Percentiles rank a stretch among this genome's conserved stretches.
phyloP scores from a whole-genome alignment of 2,888 invertebrate species.

The Pyrochroa serraticornis region DNA sequence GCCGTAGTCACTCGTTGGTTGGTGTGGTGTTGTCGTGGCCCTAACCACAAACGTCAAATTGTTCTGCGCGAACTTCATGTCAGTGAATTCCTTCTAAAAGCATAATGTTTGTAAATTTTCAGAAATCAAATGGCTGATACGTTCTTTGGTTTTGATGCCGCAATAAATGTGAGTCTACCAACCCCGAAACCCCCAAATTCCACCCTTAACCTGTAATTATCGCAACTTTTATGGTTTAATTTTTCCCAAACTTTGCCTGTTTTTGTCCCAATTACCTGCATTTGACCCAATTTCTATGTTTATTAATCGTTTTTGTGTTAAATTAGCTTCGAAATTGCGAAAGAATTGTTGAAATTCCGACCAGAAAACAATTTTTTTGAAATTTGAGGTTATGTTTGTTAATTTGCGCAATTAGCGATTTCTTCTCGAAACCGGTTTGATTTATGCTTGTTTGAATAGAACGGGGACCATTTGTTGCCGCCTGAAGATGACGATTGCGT shows the following conservation, averaged over 20 bases:
- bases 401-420: not conserved
- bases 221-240: not conserved
- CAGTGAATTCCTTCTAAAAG: slow-evolving; percentile 32
- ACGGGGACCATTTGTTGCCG: slow-evolving; percentile 48
- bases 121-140: slow-evolving; percentile 78
- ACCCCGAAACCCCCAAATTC: not conserved
- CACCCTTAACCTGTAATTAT: not conserved
- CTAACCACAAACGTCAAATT: too few relatives aligned
- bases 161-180: slow-evolving; percentile 73
- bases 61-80: slow-evolving; percentile 16
- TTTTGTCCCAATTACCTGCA: slow-evolving; percentile 1
- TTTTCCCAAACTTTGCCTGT: not conserved
- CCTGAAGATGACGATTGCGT: slow-evolving; percentile 67
- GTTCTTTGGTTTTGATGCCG: slow-evolving; percentile 84
- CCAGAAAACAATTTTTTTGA: not conserved
- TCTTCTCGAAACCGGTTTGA: not conserved
- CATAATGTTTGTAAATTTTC: slow-evolving; percentile 47
- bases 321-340: not conserved
- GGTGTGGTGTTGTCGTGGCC: too few relatives aligned
- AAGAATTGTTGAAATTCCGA: slow-evolving; percentile 1
- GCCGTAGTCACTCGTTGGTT: too few relatives aligned
- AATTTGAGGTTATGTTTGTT: slow-evolving; percentile 10
- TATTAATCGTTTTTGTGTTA: not conserved
- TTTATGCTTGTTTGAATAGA: slow-evolving; percentile 38
- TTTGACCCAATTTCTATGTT: not conserved